Base-by-base conservation (phyloP, 2,888 invertebrate species). In the Cheilosia scutellata region DNA sequence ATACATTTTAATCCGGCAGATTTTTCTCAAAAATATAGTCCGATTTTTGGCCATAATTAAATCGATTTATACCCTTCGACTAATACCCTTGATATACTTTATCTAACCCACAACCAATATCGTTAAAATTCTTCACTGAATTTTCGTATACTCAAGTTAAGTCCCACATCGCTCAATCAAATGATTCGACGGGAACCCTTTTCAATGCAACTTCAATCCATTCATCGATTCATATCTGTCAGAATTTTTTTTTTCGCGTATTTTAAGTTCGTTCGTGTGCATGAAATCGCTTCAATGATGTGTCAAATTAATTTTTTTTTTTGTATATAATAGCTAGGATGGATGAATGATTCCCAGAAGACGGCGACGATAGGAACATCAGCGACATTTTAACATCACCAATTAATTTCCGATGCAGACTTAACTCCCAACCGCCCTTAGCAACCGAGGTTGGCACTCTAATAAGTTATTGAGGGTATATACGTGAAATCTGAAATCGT, bases 221-320 rank as follows among this genome's bases (percentile, higher is more conserved):
- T 58, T 42, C 74, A 68, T 65, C 63, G 70, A 76, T 53, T 65
- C 58, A 76, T 65, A 63, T 55, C 70, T 76, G 63, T 65, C 58
- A 58, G 42, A 25, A 51, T 29, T 44, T 65, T 40, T 58, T 70
- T 58, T 44, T 58, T 66, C 20, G 63, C 49, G 55, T 33, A 51
- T 70, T 76, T 63, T 25, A 33, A 40, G 44, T 20, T 76, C 60
- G 47, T 31, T 82, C 82, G 76, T 82, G 82, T 82, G 82, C 76
- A 82, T 82, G 11, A 71, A 71, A 76, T 82, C 58, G 58, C 71
- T 65, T 76, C 51, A 51, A 66, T 72, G 76, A 71, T 58, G 70
- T 82, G 76, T 76, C 76, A 82, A 70, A 76, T 82, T 33, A 3
- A 44, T 16, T 27, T 13, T 75, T 29, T 31, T 60, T 49, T 60